Evolutionary conservation across 2,888 invertebrate species (phyloP).

Genomic region (Mechanitis messenoides): DNA sequence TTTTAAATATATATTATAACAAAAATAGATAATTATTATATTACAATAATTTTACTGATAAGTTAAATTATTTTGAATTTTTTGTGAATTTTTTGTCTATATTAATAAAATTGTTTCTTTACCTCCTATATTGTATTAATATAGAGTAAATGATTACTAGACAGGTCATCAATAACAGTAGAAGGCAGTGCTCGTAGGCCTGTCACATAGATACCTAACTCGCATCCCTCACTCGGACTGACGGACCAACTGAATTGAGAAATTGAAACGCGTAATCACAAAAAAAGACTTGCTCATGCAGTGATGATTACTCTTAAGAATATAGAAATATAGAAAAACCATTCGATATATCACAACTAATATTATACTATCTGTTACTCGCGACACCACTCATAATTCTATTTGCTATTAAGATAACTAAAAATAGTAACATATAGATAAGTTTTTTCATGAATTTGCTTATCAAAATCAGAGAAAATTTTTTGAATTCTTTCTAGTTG

Average conservation of each 20-base stretch:
- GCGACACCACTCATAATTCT: too few relatives aligned
- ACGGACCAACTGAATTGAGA: slow-evolving; percentile 71
- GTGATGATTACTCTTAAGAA: slow-evolving; percentile 34
- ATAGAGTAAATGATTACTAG: too few relatives aligned
- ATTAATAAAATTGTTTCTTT: neutral
- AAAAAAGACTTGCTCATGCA: slow-evolving; percentile 38
- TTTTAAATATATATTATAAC: neutral
- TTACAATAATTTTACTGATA: too few relatives aligned
- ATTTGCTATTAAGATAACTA: too few relatives aligned
- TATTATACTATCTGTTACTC: too few relatives aligned
- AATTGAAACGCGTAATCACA: slow-evolving; percentile 66
- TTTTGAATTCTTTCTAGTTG: too few relatives aligned
- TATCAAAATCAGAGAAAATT: too few relatives aligned
- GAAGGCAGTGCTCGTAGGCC: slow-evolving; percentile 30
- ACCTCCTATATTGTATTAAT: neutral
- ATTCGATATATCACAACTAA: slow-evolving; percentile 12
- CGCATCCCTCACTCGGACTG: slow-evolving; percentile 64
- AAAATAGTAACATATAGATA: too few relatives aligned
- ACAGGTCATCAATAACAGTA: slow-evolving; percentile 12
- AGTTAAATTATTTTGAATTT: neutral
- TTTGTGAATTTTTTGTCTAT: neutral
- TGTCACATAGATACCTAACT: slow-evolving; percentile 53
- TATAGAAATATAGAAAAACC: too few relatives aligned
- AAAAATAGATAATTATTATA: too few relatives aligned
- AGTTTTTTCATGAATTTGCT: too few relatives aligned